Evolutionary conservation across 2,797 vertebrate species (phyloP).

Genomic region (Hemibagrus guttatus): DNA sequence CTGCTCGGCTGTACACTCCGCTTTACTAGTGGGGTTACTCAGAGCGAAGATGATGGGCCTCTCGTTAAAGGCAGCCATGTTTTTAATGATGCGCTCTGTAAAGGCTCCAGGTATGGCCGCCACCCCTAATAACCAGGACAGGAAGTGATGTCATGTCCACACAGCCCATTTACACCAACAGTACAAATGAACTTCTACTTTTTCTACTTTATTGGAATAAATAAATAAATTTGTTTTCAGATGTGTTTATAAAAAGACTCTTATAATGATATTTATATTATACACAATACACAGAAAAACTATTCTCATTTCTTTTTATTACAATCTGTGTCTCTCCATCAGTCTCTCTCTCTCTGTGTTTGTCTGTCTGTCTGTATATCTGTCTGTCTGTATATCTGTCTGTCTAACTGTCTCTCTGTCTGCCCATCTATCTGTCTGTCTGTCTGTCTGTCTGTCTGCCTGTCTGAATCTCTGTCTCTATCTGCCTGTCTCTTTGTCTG

Average conservation of each 20-base stretch:
- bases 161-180: neutral
- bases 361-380: neutral
- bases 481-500: too few species aligned
- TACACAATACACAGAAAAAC: too few species aligned
- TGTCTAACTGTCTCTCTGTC: too few species aligned
- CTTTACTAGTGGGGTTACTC: constrained; percentile 98
- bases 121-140: constrained; percentile 77
- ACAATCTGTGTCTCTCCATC: neutral
- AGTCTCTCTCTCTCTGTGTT: too few species aligned
- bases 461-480: too few species aligned
- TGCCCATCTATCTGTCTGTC: too few species aligned
- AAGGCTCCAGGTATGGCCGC: constrained; percentile 92
- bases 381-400: too few species aligned
- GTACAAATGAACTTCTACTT: neutral
- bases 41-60: constrained; percentile 93
- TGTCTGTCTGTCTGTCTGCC: neutral
- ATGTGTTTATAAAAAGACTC: neutral
- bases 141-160: constrained; percentile 19
- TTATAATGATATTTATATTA: neutral
- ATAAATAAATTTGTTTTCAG: neutral
- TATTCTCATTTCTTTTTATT: too few species aligned
- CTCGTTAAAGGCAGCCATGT: constrained; percentile 91
- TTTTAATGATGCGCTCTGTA: constrained; percentile 86
- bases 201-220: neutral
- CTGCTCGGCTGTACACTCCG: constrained; percentile 96